Evolutionary conservation across 92 coral and sea anemone species (phyloP), one percentile per base, ranked within the genome.

Genomic region (Umimayanthus chanpuru): DNA sequence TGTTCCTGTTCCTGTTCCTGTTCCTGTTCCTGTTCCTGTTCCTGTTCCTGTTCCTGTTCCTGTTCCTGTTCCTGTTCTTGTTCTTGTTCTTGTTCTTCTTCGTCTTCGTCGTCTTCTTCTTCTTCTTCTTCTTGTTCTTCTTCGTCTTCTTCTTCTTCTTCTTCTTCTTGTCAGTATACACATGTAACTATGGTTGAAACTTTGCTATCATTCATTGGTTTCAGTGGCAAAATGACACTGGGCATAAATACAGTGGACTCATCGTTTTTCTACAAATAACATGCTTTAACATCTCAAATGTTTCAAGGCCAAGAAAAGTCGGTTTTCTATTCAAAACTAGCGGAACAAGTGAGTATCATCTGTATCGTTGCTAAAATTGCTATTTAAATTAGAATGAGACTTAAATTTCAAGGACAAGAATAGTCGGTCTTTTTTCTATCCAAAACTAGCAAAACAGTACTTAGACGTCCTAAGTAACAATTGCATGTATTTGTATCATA

Each of bases 311-410:
- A 1, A 44, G 8, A 9, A 78, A 78, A 9, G 36, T 10, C 4
- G 55, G 81, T 23, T 78, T 78, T 28, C 81, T 78, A 9, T 78
- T 78, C 32, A 78, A 78, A 78, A 78, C 61, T 30, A 25, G 10
- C 20, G 81, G 81, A 47, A 50, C 81, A 78, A 6, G 81, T 78
- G 49, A 78, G 81, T 47, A 14, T 16, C 12, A 53, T 11, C 1
- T 67, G 2, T 25, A n/a, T 67, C 58, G 58, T 53, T 53, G 14
- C 58, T 53, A 53, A 1, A 53, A 15, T 12, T 53, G 2, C 0
- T 14, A 11, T 53, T 53, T 2, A 11, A 50, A 11, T 50, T 50
- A 50, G 2, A 50, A 43, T 43, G 0, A 43, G 49, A 32, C 36
- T 32, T 32, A 32, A 32, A 32, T 32, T 32, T 32, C 36, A 32